Base-by-base conservation (phyloP, 2,888 invertebrate species). In the Tipula lateralis region DNA sequence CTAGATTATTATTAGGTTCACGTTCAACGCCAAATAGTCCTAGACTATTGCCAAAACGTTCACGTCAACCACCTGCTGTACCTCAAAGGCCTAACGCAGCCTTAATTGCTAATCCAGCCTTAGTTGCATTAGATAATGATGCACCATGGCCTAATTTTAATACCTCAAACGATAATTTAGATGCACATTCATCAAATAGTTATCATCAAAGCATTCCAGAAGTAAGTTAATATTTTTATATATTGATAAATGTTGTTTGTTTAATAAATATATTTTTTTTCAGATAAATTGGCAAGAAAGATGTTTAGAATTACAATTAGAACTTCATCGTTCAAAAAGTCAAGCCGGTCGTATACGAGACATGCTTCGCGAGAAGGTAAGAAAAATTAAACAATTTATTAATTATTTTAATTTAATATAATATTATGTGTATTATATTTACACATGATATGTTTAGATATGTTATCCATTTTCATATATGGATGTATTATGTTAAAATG, bases 331-430 rank as follows among this genome's bases (percentile, higher is more conserved):
- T 86, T 96, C 96, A 88, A 93, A 96, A 87, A 94, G 95, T 87
- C 97, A 97, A 91, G 96, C 97, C 1, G 95, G 95, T 85, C 93
- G 96, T 88, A 96, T 97, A 84, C 92, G 96, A 84, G 96, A 96
- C 88, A 95, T 96, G 93, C 93, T 97, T 85, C 92, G 96, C 89
- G 96, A 96, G 91, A 97, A 97, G 96, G 97, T 97, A 89, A 91
- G 93, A n/a, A n/a, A n/a, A 16, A 29, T 0, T 24, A n/a, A n/a
- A n/a, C 9, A 12, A 9, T 36, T 36, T 36, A n/a, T 66, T 66
- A 36, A 32, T 32, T 32, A 6, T 66, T 66, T 66, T 66, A 66
- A 24, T 50, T 50, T 16, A 16, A 50, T 16, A 19, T 19, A 50
- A 16, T 32, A 32, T 32, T n/a, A 32, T 32, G 32, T 32, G 32